Base-by-base conservation (phyloP, 2,113 vertebrate genomes). In the Pelecanus crispus region DNA sequence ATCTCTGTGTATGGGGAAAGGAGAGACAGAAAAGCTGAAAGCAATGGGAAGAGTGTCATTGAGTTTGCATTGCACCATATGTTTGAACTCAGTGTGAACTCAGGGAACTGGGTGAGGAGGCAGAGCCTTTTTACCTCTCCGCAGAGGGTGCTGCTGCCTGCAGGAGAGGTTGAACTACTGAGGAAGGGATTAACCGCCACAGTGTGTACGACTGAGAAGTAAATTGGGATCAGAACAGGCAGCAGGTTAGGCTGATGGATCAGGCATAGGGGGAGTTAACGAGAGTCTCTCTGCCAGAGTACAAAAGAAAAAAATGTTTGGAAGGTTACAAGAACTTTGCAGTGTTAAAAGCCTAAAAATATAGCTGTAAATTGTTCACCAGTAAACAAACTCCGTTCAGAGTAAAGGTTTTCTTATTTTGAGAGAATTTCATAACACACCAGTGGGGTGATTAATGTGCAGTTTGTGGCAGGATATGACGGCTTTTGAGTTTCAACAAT, bases 341-440 rank as follows among this genome's bases (percentile, higher is more conserved):
- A 20, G 44, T 59, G 26, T 59, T 86, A 84, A 80, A 81, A 83
- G 8, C 11, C 34, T 87, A 78, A 87, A 89, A 90, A 45, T 87
- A 14, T 9, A 80, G 28, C 45, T 81, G 34, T n/a, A n/a, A n/a
- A n/a, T 67, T 93, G 81, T 68, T 83, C 56, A 53, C 49, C n/a
- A 47, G 36, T 71, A 83, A 87, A 85, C 58, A 85, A 85, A 65
- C 38, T 44, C 36, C 2, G 2, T 55, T 82, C 8, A 28, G n/a
- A 72, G 13, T 61, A 91, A 80, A 91, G 24, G 55, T 91, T 94
- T 47, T 67, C 55, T 89, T 81, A 65, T 81, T 92, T 83, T 85
- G 66, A 85, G 77, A 45, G 12, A 84, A 81, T 61, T 93, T 83
- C 8, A 6, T 90, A 90, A 53, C 36, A 45, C 44, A 63, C 29